Evolutionary conservation across 2,797 vertebrate species (phyloP), one percentile per base, ranked within the genome.

Genomic region (Myotis vivesi): DNA sequence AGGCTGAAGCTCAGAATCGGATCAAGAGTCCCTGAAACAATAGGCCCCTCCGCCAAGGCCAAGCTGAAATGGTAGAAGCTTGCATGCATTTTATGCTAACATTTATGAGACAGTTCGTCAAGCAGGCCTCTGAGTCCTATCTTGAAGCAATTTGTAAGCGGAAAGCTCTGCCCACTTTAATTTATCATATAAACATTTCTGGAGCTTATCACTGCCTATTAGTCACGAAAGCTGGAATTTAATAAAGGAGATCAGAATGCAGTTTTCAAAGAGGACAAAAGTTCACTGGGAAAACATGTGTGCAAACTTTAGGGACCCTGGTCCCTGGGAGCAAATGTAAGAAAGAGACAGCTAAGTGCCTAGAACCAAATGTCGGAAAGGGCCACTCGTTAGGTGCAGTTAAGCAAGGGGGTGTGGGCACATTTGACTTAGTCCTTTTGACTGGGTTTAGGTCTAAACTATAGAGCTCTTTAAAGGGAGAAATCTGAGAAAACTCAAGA

Each of bases 201-300:
- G 94, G 89, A 4, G 3, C 80, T 95, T 95, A 72, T 95, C 94
- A 94, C 15, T 0, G 2, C 44, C 3, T 86, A 92, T 96, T 96
- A 97, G 89, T 73, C 62, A 97, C 73, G 83, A 98, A 97, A 95
- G 46, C 30, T 71, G 92, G 95, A 97, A 96, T 96, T 97, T 95
- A 92, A 41, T 49, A 92, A 87, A 76, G 53, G 51, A 94, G 93
- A 92, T 94, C 94, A 92, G 95, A 93, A 97, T 89, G 73, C 53
- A 86, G 84, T 91, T 85, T 97, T 84, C 76, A 91, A 95, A 90
- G 72, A n/a, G 76, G 94, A 95, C n/a, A 77, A 80, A 96, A 97
- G 89, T 95, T 96, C 92, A 87, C 55, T 85, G 57, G 68, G 13
- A 68, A 68, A 72, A 19, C 55, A 87, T 13, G 11, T 3, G 6